Percentiles rank a stretch among this genome's conserved stretches.
These are phyloP conservation scores for Hyphantria cunea DNA, from an alignment of 1,140 invertebrate genomes.

Conservation along the genomic window DNA sequence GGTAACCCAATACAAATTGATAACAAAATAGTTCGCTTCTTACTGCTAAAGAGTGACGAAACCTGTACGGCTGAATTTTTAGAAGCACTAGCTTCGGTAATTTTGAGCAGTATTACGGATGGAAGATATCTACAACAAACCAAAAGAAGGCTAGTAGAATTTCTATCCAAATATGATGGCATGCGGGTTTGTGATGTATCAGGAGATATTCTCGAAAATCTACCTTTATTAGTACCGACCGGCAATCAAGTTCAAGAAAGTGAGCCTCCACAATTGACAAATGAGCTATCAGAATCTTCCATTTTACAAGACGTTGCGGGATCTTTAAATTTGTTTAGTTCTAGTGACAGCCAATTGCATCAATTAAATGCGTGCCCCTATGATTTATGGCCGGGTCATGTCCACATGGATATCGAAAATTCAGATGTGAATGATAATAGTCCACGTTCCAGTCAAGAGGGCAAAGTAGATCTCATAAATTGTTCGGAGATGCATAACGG, in stretches of 20 bases:
- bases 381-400: conserved; percentile 69
- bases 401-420: conserved; percentile 65
- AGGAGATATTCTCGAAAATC: conserved; percentile 69
- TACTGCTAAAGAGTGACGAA: conserved; percentile 67
- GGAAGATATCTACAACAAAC: conserved; percentile 47
- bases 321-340: conserved; percentile 68
- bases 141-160: conserved; percentile 60
- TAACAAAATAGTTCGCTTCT: conserved; percentile 74
- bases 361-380: conserved; percentile 65
- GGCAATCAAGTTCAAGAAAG: conserved; percentile 36
- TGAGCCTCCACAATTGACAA: conserved; percentile 45
- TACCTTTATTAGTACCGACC: conserved; percentile 53
- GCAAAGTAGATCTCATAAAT: conserved; percentile 76
- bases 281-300: conserved; percentile 60
- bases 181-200: conserved; percentile 69
- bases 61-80: conserved; percentile 69
- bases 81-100: conserved; percentile 59
- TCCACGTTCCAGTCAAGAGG: conserved; percentile 65
- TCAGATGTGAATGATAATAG: conserved; percentile 53
- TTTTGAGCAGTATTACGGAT: conserved; percentile 50
- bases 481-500: conserved; percentile 79
- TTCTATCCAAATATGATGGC: conserved; percentile 70
- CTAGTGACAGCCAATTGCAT: conserved; percentile 66
- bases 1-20: conserved; percentile 57
- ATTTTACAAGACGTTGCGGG: conserved; percentile 73